phyloP scores from a whole-genome alignment of 2,113 vertebrate genomes.

The Shinisaurus crocodilurus region DNA sequence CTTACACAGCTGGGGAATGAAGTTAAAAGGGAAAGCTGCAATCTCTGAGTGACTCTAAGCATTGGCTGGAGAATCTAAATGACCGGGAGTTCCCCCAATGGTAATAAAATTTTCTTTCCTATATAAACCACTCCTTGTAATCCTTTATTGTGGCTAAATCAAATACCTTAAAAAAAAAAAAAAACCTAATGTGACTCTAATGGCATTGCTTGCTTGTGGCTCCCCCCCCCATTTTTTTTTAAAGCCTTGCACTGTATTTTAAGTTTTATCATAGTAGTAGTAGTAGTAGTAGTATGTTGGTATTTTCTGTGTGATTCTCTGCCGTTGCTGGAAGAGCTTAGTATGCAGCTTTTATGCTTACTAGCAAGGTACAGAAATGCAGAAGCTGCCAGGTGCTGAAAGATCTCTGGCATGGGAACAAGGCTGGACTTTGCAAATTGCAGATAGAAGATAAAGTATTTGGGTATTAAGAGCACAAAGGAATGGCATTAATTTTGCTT shows the following conservation, averaged over 20 bases:
- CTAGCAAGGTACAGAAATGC: slow-evolving; percentile 58
- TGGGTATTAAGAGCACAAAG: slow-evolving; percentile 41
- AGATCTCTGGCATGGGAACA: slow-evolving; percentile 39
- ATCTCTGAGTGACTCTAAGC: slow-evolving; percentile 70
- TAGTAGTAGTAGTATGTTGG: slow-evolving; percentile 42
- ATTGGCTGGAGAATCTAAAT: slow-evolving; percentile 69
- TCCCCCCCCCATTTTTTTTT: slow-evolving; percentile 1
- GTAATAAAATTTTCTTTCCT: slow-evolving; percentile 67
- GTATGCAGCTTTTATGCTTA: slow-evolving; percentile 60
- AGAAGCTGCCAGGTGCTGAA: slow-evolving; percentile 67
- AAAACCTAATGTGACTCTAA: slow-evolving; percentile 40
- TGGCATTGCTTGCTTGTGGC: slow-evolving; percentile 25
- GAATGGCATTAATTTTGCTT: slow-evolving; percentile 23
- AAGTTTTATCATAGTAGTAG: slow-evolving; percentile 67
- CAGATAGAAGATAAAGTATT: slow-evolving; percentile 49
- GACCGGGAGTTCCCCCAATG: slow-evolving; percentile 65
- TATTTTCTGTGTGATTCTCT: slow-evolving; percentile 52
- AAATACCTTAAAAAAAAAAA: slow-evolving; percentile 31
- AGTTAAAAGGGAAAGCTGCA: slow-evolving; percentile 77
- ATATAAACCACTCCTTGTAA: slow-evolving; percentile 50
- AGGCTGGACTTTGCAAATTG: slow-evolving; percentile 59
- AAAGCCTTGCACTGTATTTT: slow-evolving; percentile 54
- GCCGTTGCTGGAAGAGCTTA: slow-evolving; percentile 60
- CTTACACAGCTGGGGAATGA: slow-evolving; percentile 69
- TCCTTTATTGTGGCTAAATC: slow-evolving; percentile 53